Base-by-base conservation (phyloP, 2,888 invertebrate species). In the Drosophila austrosaltans region DNA sequence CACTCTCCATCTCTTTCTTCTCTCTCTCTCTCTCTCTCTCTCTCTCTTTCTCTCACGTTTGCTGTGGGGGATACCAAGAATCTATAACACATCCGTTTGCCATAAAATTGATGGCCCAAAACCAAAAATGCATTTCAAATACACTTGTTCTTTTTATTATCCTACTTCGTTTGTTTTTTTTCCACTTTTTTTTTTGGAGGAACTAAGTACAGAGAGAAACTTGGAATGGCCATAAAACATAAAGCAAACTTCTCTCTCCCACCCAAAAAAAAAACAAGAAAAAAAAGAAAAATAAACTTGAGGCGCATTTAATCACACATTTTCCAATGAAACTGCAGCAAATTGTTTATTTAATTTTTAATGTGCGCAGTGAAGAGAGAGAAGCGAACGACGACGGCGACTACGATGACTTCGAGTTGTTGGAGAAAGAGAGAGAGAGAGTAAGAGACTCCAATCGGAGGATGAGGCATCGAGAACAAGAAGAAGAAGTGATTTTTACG, bases 341-440 rank as follows among this genome's bases (percentile, higher is more conserved):
- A 89, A 89, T 89, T 86, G 86, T 86, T 86, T 86, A 89, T 86
- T 86, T 86, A 87, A 89, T 86, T 89, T 86, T 89, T 87, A 87
- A 86, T 86, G 89, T 83, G 75, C 68, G 72, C 73, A 48, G 64
- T 56, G 53, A 65, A 70, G 68, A 22, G 62, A 36, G 36, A 36
- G 36, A 36, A 36, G 10, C 2, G 36, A 36, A 36, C 36, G 36
- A 32, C 32, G 1, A 32, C 6, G 32, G 8, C 36, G 36, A 36
- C 10, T 1, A 10, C 1, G 36, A 8, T 2, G 36, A 8, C 8
- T 36, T 1, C 7, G 36, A 8, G 36, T 36, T 36, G 8, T 7
- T 36, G 3, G 20, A 54, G 25, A 12, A 28, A 22, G 39, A 12
- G 7, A 4, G 4, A 28, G 22, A 60, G 32, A 10, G 25, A n/a